Conservation (phyloP, 2,888 invertebrate genomes). For the Phortica magna region DNA sequence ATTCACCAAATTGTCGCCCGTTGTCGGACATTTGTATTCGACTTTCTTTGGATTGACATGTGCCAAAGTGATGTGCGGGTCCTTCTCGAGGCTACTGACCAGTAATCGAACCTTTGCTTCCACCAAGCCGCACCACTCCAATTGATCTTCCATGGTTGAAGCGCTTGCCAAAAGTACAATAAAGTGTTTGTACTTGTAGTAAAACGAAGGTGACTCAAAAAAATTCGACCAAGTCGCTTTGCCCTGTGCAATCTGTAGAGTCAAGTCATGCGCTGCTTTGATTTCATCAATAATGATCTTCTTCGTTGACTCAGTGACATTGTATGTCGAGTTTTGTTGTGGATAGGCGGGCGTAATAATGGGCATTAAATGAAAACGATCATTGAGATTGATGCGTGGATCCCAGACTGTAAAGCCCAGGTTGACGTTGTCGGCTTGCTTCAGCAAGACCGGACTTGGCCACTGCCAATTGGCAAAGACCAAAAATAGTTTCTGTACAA, state of each 20-base stretch:
- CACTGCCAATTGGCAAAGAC: not conserved
- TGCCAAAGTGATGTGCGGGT: slow-evolving; percentile 90
- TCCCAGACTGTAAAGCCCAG: slow-evolving; percentile 89
- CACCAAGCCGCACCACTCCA: slow-evolving; percentile 94
- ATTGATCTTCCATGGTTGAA: not conserved
- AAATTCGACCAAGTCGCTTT: slow-evolving; percentile 90
- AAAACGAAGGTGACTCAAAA: slow-evolving; percentile 93
- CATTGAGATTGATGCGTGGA: slow-evolving; percentile 80
- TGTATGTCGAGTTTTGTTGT: slow-evolving; percentile 98
- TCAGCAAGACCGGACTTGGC: not conserved
- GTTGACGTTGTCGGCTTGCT: slow-evolving; percentile 79
- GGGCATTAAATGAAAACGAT: slow-evolving; percentile 96
- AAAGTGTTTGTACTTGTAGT: slow-evolving; percentile 81
- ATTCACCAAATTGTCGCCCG: not conserved
- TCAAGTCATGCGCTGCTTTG: slow-evolving; percentile 83
- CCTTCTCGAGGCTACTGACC: slow-evolving; percentile 89
- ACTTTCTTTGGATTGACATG: slow-evolving; percentile 95
- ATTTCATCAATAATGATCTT: slow-evolving; percentile 94
- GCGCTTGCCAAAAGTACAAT: not conserved
- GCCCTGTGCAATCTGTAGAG: slow-evolving; percentile 89
- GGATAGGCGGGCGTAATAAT: slow-evolving; percentile 99
- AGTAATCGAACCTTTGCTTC: slow-evolving; percentile 84
- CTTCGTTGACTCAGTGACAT: slow-evolving; percentile 92
- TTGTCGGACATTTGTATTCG: slow-evolving; percentile 56
- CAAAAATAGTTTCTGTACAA: not conserved